Conservation (phyloP, 1,140 invertebrate genomes). For the Dendroctonus ponderosae region DNA sequence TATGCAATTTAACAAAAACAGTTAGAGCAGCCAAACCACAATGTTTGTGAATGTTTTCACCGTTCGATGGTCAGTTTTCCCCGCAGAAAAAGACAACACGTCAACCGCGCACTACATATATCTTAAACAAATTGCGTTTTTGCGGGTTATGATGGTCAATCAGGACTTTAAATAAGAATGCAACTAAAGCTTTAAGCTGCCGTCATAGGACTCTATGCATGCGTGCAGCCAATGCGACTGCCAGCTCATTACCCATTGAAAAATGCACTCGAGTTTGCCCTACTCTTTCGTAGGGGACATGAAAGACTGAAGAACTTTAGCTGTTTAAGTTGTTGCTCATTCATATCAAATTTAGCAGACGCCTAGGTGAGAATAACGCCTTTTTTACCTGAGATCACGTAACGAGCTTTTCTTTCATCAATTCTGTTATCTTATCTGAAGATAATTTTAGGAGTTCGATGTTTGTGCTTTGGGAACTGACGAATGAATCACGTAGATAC, state of each 20-base stretch:
- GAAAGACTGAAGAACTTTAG: slow-evolving; percentile 20
- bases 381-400: slow-evolving; percentile 24
- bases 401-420: slow-evolving; percentile 12
- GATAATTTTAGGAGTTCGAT: slow-evolving; percentile 1
- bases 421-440: slow-evolving; percentile 18
- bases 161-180: slow-evolving; percentile 10
- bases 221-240: slow-evolving; percentile 23
- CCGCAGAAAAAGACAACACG: no score
- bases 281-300: slow-evolving; percentile 22
- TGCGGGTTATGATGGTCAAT: background rate
- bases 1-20: no score
- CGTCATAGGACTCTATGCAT: slow-evolving; percentile 20
- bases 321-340: slow-evolving; percentile 18
- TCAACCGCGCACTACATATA: background rate
- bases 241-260: slow-evolving; percentile 30
- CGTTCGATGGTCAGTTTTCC: no score
- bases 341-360: slow-evolving; percentile 23
- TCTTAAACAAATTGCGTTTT: background rate
- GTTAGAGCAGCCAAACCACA: no score
- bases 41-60: no score
- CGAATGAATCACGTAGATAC: background rate
- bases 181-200: background rate
- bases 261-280: slow-evolving; percentile 24
- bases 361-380: slow-evolving; percentile 22
- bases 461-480: slow-evolving; percentile 1